Evolutionary conservation across 2,888 invertebrate genomes (phyloP).

Genomic region (Petrolisthes cinctipes): DNA sequence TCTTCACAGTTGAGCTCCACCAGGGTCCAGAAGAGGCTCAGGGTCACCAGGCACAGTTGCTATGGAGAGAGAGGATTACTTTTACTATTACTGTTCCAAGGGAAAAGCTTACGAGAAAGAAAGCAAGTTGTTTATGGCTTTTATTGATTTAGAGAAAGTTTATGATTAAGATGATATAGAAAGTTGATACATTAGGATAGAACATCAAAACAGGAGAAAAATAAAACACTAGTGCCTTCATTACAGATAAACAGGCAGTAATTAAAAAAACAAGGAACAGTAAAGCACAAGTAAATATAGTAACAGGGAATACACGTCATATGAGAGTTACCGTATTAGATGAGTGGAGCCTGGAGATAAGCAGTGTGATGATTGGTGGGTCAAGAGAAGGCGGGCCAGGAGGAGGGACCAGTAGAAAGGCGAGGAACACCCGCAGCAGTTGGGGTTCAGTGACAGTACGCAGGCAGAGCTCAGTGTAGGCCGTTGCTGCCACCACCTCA

Average conservation of each 20-base stretch:
- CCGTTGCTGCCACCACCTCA: constrained; percentile 92
- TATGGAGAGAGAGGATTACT: constrained; percentile 66
- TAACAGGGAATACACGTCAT: neutral
- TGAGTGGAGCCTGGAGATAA: constrained; percentile 83
- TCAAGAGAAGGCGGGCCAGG: constrained; percentile 18
- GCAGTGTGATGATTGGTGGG: constrained; percentile 80
- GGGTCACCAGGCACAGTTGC: constrained; percentile 86
- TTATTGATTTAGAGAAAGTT: too few species aligned
- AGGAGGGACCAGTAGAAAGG: constrained; percentile 77
- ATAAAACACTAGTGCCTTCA: too few species aligned
- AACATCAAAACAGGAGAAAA: too few species aligned
- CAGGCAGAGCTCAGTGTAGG: constrained; percentile 91
- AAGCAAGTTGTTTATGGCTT: too few species aligned
- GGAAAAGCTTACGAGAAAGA: neutral
- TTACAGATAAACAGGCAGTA: neutral
- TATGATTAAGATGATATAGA: too few species aligned
- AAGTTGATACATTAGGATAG: too few species aligned
- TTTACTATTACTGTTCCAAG: neutral
- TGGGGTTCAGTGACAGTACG: constrained; percentile 88
- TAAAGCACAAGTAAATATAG: neutral
- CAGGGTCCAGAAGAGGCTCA: constrained; percentile 90
- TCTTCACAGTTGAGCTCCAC: constrained; percentile 95
- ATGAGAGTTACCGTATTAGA: constrained; percentile 78
- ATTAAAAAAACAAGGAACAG: neutral
- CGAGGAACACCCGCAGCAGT: constrained; percentile 83